Conservation (phyloP, 2,113 vertebrate genomes). For the Hippocampus comes region DNA sequence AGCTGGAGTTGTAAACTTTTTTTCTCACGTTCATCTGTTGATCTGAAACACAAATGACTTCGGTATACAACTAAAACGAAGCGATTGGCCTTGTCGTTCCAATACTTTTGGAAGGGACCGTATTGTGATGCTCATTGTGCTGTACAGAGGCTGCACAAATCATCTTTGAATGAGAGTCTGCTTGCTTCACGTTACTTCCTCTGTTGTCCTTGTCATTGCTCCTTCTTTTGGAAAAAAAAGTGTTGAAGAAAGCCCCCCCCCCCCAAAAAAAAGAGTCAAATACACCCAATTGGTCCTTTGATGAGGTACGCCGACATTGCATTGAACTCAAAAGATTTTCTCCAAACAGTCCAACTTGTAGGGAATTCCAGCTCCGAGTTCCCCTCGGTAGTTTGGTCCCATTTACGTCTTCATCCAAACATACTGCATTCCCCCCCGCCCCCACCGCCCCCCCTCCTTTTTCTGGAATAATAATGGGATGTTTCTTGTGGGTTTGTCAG, state of each 20-base stretch:
- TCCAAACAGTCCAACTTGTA: constrained; percentile 34
- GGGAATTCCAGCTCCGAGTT: not conserved
- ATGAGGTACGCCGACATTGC: not conserved
- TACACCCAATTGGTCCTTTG: not conserved
- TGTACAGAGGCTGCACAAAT: too few species aligned
- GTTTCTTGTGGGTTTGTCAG: constrained; percentile 71
- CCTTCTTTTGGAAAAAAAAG: not conserved
- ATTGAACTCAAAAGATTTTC: constrained; percentile 62
- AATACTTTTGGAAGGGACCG: too few species aligned
- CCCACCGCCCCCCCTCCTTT: too few species aligned
- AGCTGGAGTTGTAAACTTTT: too few species aligned
- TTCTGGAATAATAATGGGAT: constrained; percentile 53
- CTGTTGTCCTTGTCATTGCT: not conserved
- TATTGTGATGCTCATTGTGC: too few species aligned
- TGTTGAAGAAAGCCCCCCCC: not conserved
- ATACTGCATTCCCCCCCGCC: constrained; percentile 17
- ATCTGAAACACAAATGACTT: too few species aligned
- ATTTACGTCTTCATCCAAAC: constrained; percentile 64
- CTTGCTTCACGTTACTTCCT: not conserved
- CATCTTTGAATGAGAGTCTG: too few species aligned
- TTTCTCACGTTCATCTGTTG: too few species aligned
- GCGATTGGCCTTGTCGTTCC: too few species aligned
- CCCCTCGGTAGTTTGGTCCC: constrained; percentile 45
- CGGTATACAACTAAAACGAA: too few species aligned
- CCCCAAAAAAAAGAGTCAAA: not conserved